Conservation (phyloP, 2,113 vertebrate genomes). For the Phodopus roborovskii region DNA sequence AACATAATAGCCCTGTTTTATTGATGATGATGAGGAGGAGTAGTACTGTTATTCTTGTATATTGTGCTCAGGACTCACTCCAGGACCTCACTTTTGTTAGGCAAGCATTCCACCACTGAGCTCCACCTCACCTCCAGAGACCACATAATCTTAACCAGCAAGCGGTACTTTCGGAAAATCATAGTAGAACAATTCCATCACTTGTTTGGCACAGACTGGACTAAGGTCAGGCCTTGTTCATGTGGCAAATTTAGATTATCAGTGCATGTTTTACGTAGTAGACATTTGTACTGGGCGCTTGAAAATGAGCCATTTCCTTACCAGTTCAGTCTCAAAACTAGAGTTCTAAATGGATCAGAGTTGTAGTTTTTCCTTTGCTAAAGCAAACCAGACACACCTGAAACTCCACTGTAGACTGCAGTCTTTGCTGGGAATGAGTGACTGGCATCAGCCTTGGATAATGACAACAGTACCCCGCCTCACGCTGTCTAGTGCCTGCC, state of each 20-base stretch:
- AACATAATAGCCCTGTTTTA: background rate
- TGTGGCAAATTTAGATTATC: background rate
- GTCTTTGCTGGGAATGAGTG: background rate
- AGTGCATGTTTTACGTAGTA: background rate
- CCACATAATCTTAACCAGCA: background rate
- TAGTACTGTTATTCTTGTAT: background rate
- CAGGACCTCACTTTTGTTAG: background rate
- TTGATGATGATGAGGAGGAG: background rate
- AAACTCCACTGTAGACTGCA: background rate
- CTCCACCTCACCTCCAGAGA: background rate
- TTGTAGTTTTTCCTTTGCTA: background rate
- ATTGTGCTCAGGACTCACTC: background rate
- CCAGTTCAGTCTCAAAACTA: conserved; percentile 6
- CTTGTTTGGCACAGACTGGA: background rate
- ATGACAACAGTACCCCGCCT: background rate
- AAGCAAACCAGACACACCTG: background rate
- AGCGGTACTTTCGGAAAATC: background rate
- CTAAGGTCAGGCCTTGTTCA: background rate
- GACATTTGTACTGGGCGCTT: conserved; percentile 6
- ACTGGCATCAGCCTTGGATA: background rate
- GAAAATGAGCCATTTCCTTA: conserved; percentile 38
- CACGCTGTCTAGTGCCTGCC: background rate
- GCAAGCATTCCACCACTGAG: background rate
- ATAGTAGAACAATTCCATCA: background rate
- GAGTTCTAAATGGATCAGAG: conserved; percentile 24